Conservation (phyloP, 2,113 vertebrate species). For the Morphnarchus princeps region DNA sequence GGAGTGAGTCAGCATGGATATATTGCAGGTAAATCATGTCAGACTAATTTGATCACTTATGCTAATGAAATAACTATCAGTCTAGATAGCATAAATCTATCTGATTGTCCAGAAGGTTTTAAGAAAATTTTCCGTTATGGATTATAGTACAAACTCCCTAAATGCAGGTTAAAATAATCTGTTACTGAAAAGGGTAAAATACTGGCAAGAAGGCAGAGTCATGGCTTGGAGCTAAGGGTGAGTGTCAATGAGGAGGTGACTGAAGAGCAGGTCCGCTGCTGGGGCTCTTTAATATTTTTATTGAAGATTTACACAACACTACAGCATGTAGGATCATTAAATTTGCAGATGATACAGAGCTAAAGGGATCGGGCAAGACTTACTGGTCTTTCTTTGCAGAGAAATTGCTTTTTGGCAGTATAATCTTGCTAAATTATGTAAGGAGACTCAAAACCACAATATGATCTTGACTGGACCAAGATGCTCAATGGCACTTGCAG, state of each 20-base stretch:
- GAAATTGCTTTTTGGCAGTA: neutral
- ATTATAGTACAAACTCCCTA: neutral
- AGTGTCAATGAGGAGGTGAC: neutral
- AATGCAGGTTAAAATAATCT: slow-evolving; percentile 31
- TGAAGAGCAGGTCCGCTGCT: neutral
- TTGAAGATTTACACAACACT: neutral
- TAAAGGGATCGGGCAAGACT: neutral
- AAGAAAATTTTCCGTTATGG: neutral
- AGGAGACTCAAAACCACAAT: neutral
- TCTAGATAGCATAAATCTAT: neutral
- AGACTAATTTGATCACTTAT: slow-evolving; percentile 38
- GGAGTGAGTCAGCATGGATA: neutral
- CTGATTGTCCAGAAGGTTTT: neutral
- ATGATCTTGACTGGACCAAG: neutral
- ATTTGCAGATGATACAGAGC: slow-evolving; percentile 1
- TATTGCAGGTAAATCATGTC: slow-evolving; percentile 31
- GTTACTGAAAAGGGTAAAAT: neutral
- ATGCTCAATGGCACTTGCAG: neutral
- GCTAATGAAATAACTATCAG: slow-evolving; percentile 45
- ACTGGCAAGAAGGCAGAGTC: neutral
- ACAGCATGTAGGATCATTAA: neutral
- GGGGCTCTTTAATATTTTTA: neutral
- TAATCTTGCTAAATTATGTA: neutral
- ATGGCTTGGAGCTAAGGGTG: neutral
- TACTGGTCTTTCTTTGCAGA: neutral